Conservation (phyloP, 1,140 invertebrate genomes). For the Metaphire vulgaris region DNA sequence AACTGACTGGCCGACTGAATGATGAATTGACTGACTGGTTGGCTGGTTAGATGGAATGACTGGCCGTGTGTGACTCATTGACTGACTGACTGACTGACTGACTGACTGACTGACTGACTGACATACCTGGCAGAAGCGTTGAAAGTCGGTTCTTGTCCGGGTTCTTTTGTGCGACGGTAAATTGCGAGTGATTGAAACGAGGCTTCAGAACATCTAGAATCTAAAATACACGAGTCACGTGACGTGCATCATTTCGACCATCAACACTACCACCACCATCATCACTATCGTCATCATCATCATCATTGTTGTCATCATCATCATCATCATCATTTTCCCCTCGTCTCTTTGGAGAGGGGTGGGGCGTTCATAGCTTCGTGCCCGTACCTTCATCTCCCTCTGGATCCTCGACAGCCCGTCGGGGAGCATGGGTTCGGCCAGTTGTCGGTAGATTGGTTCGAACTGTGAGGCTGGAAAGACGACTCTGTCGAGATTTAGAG, state of each 20-base stretch:
- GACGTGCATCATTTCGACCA: too few species aligned
- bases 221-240: too few species aligned
- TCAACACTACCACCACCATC: not conserved
- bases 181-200: not conserved
- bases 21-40: too few species aligned
- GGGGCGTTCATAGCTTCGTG: too few species aligned
- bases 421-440: not conserved
- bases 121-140: not conserved
- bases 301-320: not conserved
- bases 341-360: too few species aligned
- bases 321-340: not conserved
- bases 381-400: not conserved
- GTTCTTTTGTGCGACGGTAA: not conserved
- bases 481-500: not conserved
- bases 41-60: too few species aligned
- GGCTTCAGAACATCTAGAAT: not conserved
- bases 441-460: not conserved
- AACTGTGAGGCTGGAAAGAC: not conserved
- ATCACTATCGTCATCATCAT: not conserved
- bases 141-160: not conserved
- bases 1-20: too few species aligned
- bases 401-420: not conserved
- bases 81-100: too few species aligned
- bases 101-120: too few species aligned
- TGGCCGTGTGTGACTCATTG: too few species aligned